Percentiles rank a stretch among this genome's conserved stretches.
Evolutionary conservation across 2,888 invertebrate species (phyloP).

Genomic region (Chouioia cunea): DNA sequence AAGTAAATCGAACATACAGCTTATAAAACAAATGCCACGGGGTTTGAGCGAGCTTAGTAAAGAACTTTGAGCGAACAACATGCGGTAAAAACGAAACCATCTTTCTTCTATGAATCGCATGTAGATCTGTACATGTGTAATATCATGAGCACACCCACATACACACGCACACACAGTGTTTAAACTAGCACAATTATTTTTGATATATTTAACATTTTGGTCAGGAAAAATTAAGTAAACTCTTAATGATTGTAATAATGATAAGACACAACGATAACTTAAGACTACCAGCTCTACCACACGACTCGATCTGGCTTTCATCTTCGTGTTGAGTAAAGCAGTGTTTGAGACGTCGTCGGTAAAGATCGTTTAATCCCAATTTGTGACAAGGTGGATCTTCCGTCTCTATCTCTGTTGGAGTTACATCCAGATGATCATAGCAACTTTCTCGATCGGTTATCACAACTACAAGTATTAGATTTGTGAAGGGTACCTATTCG

Average conservation of each 20-base stretch:
- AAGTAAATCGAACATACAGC: slow-evolving; percentile 3
- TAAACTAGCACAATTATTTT: slow-evolving; percentile 17
- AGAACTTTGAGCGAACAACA: slow-evolving; percentile 35
- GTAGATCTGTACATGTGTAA: too few species aligned
- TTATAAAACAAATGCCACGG: slow-evolving; percentile 39
- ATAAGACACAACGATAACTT: slow-evolving; percentile 45
- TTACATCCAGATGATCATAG: slow-evolving; percentile 70
- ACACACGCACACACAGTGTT: background rate
- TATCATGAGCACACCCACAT: too few species aligned
- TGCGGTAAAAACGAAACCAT: slow-evolving; percentile 6
- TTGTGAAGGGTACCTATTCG: slow-evolving; percentile 77
- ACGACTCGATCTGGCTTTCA: slow-evolving; percentile 70
- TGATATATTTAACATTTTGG: background rate
- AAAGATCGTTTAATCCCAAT: slow-evolving; percentile 77
- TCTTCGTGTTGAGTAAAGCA: slow-evolving; percentile 83
- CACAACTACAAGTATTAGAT: slow-evolving; percentile 82
- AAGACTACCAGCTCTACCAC: slow-evolving; percentile 63
- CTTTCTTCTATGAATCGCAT: too few species aligned
- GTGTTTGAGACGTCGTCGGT: slow-evolving; percentile 77
- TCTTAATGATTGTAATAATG: slow-evolving; percentile 46
- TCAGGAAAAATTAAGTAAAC: slow-evolving; percentile 47
- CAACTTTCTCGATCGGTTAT: slow-evolving; percentile 71
- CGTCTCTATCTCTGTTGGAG: slow-evolving; percentile 68
- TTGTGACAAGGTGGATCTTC: slow-evolving; percentile 80
- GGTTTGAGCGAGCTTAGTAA: background rate